Evolutionary conservation across 2,888 invertebrate species (phyloP).

Genomic region (Synergus laeviventris): DNA sequence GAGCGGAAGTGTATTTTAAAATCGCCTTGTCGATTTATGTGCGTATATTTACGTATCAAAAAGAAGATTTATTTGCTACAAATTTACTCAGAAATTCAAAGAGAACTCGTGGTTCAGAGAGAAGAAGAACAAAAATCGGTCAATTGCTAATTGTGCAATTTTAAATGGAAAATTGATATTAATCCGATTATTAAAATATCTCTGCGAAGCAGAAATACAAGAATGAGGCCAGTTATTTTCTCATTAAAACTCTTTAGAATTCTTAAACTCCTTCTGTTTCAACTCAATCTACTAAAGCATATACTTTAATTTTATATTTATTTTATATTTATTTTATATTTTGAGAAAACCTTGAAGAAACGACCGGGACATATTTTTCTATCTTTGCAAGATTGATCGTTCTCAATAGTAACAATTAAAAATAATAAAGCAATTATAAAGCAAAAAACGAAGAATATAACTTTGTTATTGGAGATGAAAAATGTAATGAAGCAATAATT

Average conservation of each 20-base stretch:
- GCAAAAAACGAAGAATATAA: no score
- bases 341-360: background rate
- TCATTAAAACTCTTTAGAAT: background rate
- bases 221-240: background rate
- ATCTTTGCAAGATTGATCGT: background rate
- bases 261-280: background rate
- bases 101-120: slow-evolving; percentile 38
- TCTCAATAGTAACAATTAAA: background rate
- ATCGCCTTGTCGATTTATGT: background rate
- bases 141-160: no score
- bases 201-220: background rate
- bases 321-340: background rate
- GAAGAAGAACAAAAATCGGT: background rate
- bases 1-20: slow-evolving; percentile 60
- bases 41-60: background rate
- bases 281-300: background rate
- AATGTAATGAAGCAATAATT: background rate
- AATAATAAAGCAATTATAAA: background rate
- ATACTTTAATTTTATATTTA: no score
- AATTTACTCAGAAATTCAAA: slow-evolving; percentile 31
- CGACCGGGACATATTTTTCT: background rate
- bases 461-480: background rate
- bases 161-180: background rate
- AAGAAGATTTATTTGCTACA: background rate
- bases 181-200: background rate